Evolutionary conservation across 2,797 vertebrate species (phyloP).

Genomic region (Podarcis siculus): DNA sequence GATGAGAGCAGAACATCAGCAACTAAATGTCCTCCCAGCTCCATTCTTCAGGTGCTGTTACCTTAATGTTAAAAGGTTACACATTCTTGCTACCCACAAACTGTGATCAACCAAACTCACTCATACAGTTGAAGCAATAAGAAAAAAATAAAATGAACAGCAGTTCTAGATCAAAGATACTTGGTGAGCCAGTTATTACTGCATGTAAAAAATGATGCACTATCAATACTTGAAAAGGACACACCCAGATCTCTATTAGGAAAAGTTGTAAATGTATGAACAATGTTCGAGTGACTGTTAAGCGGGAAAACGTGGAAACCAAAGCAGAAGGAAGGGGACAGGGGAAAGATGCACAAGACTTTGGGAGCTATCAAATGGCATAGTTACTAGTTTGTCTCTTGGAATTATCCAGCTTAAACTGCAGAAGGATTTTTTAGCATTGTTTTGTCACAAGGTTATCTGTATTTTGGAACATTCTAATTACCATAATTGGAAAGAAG

Average conservation of each 20-base stretch:
- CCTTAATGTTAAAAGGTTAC: fast-evolving
- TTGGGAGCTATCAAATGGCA: not conserved
- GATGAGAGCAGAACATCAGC: not conserved
- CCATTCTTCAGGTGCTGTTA: fast-evolving
- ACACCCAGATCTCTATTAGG: not conserved
- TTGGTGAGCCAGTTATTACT: slow-evolving; percentile 6
- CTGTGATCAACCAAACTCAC: not conserved
- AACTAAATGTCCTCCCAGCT: not conserved
- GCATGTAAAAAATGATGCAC: not conserved
- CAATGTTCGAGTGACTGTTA: not conserved
- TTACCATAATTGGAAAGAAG: slow-evolving; percentile 3
- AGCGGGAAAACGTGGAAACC: not conserved
- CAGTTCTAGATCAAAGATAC: slow-evolving; percentile 14
- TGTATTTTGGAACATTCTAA: not conserved
- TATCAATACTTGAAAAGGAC: not conserved
- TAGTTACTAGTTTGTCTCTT: not conserved
- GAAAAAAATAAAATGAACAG: not conserved
- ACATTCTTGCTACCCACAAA: not conserved
- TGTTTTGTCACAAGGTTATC: not conserved
- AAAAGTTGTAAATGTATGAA: too few relatives aligned
- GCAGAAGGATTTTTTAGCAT: not conserved
- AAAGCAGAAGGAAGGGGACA: not conserved
- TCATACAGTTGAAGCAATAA: not conserved
- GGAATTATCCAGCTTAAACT: not conserved
- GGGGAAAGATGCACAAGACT: not conserved